Evolutionary conservation across 2,113 vertebrate genomes (phyloP).

Genomic region (Cynopterus brachyotis): DNA sequence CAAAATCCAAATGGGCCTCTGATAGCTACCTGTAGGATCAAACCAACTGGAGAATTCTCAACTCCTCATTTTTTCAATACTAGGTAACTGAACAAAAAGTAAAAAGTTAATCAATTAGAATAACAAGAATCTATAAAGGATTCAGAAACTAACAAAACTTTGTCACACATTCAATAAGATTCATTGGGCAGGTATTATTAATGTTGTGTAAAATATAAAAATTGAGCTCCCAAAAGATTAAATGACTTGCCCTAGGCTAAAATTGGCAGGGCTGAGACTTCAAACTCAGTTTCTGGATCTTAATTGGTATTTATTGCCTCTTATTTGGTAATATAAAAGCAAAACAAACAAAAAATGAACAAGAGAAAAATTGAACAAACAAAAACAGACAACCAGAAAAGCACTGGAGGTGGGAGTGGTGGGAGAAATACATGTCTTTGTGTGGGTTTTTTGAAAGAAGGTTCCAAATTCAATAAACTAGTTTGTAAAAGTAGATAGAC

Average conservation of each 20-base stretch:
- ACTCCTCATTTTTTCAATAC: not conserved
- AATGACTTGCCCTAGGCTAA: not conserved
- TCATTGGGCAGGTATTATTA: not conserved
- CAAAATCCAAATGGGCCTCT: not conserved
- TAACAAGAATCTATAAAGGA: not conserved
- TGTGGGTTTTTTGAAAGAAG: accelerated
- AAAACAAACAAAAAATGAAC: not conserved
- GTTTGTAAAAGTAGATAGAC: not conserved
- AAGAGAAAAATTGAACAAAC: not conserved
- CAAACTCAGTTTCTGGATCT: not conserved
- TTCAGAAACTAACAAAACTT: not conserved
- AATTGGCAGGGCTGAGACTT: not conserved
- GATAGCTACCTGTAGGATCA: not conserved
- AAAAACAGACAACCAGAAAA: not conserved
- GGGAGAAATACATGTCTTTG: not conserved
- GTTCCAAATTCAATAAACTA: constrained; percentile 13
- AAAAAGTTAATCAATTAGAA: not conserved
- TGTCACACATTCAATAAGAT: not conserved
- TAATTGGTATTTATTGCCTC: constrained; percentile 15
- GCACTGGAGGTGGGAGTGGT: not conserved
- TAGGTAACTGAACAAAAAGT: not conserved
- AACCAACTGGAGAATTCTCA: not conserved
- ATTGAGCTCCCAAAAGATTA: not conserved
- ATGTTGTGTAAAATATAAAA: not conserved
- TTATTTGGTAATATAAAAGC: constrained; percentile 16